Conservation (phyloP, 2,797 vertebrate genomes). For the Syndactyla subalaris region DNA sequence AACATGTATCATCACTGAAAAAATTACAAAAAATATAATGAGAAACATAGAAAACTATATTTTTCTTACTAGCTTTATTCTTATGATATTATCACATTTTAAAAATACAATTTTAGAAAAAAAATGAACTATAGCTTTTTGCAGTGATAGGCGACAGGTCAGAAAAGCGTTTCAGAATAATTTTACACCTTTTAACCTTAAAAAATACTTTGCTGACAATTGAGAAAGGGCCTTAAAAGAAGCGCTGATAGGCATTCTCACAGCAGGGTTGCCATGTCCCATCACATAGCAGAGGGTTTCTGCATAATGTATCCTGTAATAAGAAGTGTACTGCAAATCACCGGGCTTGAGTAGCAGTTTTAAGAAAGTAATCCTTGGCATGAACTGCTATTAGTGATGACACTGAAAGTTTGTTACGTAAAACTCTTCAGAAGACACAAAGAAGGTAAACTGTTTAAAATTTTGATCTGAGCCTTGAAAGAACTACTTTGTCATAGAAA, state of each 20-base stretch:
- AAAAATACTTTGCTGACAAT: slow-evolving; percentile 88
- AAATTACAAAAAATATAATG: slow-evolving; percentile 49
- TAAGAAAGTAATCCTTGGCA: slow-evolving; percentile 75
- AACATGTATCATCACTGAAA: not conserved
- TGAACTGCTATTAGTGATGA: slow-evolving; percentile 78
- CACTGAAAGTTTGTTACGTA: slow-evolving; percentile 79
- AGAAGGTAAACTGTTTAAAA: slow-evolving; percentile 74
- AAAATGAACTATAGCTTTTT: slow-evolving; percentile 80
- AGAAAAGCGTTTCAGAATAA: slow-evolving; percentile 89
- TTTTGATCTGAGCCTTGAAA: slow-evolving; percentile 61
- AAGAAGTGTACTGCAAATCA: slow-evolving; percentile 80
- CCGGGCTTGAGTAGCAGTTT: slow-evolving; percentile 75
- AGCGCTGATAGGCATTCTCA: slow-evolving; percentile 90
- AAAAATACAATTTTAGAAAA: slow-evolving; percentile 79
- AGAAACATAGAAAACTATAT: slow-evolving; percentile 66
- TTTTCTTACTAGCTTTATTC: slow-evolving; percentile 71
- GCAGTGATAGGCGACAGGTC: slow-evolving; percentile 85
- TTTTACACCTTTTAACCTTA: slow-evolving; percentile 90
- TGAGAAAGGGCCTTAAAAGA: slow-evolving; percentile 86
- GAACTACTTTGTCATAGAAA: slow-evolving; percentile 54
- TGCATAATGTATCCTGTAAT: slow-evolving; percentile 86
- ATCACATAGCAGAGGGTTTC: slow-evolving; percentile 84
- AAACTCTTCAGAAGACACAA: slow-evolving; percentile 75
- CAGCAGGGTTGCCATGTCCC: slow-evolving; percentile 87
- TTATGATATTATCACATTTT: slow-evolving; percentile 79